These are phyloP conservation scores for Ophion costatus DNA, from an alignment of 2,888 invertebrate species.

Conservation along the genomic window DNA sequence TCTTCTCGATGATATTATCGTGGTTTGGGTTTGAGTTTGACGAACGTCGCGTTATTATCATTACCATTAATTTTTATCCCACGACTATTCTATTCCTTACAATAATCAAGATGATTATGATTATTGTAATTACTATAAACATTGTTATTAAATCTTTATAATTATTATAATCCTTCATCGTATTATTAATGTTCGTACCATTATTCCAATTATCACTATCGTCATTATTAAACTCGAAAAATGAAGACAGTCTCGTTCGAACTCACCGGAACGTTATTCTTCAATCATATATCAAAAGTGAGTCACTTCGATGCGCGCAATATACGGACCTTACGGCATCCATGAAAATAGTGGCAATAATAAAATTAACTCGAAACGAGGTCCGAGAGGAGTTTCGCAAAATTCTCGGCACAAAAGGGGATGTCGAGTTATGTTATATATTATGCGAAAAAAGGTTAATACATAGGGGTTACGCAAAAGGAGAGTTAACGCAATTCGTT, in stretches of 20 bases:
- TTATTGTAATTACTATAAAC: not conserved
- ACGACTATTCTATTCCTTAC: not conserved
- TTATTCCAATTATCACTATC: not conserved
- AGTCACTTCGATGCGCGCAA: not conserved
- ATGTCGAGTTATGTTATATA: constrained; percentile 46
- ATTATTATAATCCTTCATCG: too few species aligned
- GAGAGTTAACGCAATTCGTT: constrained; percentile 6
- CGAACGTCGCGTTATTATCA: not conserved
- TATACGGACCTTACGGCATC: not conserved
- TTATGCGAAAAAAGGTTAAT: constrained; percentile 21
- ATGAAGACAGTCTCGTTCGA: not conserved
- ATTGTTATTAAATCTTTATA: too few species aligned
- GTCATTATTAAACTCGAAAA: not conserved
- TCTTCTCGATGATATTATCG: too few species aligned
- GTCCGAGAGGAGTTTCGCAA: not conserved
- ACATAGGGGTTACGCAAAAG: not conserved
- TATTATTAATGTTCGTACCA: too few species aligned
- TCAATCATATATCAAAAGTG: not conserved
- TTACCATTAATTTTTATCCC: not conserved
- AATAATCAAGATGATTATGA: not conserved
- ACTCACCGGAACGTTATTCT: not conserved
- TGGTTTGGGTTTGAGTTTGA: too few species aligned
- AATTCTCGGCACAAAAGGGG: constrained; percentile 21
- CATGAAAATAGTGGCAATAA: constrained; percentile 39
- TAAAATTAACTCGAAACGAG: constrained; percentile 53